Conservation (phyloP, 2,797 vertebrate genomes). For the Halcyon badia region DNA sequence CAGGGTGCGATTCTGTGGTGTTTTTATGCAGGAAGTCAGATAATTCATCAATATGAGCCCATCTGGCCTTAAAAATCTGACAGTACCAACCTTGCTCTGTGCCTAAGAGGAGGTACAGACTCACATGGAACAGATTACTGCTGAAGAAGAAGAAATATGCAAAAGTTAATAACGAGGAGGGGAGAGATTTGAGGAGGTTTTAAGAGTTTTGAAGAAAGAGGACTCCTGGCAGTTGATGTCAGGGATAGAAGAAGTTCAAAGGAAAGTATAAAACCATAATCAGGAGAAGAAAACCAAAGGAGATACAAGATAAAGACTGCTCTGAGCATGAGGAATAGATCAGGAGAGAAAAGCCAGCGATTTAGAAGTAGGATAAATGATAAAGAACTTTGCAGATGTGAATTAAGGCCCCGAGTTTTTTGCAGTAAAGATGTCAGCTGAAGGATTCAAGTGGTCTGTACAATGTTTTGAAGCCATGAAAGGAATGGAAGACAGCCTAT, state of each 20-base stretch:
- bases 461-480: neutral
- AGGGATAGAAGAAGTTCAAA: conserved; percentile 30
- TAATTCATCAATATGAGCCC: neutral
- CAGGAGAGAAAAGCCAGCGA: neutral
- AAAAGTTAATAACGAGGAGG: neutral
- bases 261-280: conserved; percentile 14
- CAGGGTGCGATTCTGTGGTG: neutral
- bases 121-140: neutral
- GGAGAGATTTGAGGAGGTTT: neutral
- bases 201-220: neutral
- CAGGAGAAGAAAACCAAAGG: conserved; percentile 10
- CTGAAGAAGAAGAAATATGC: neutral
- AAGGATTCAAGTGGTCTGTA: neutral
- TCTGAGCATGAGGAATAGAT: conserved; percentile 5
- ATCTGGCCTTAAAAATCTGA: neutral
- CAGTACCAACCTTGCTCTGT: neutral
- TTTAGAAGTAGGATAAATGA: conserved; percentile 41
- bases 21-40: neutral
- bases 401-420: conserved; percentile 24
- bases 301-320: conserved; percentile 40
- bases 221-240: conserved; percentile 6
- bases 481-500: neutral
- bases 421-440: neutral
- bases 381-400: neutral
- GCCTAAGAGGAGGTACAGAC: neutral